These are phyloP conservation scores for Guaruba guarouba DNA, from an alignment of 2,113 vertebrate species.

Conservation along the genomic window DNA sequence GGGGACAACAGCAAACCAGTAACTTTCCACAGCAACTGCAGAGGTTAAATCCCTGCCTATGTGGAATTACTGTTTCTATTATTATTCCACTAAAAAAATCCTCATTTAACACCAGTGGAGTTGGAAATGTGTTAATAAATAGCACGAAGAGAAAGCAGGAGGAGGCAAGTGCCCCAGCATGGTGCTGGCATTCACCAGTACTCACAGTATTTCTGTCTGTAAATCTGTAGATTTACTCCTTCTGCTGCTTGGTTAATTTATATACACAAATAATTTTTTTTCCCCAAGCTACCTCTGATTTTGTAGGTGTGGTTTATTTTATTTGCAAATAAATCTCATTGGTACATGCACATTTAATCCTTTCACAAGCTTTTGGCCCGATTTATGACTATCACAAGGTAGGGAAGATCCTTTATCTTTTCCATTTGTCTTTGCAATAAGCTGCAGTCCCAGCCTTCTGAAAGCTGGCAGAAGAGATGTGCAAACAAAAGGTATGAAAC, in stretches of 20 bases:
- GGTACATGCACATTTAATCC: neutral
- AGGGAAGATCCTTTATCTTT: conserved; percentile 16
- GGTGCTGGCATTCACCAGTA: neutral
- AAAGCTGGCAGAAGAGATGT: neutral
- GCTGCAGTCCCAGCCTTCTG: neutral
- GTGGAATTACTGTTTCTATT: accelerated
- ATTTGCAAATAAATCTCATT: neutral
- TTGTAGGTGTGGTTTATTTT: neutral
- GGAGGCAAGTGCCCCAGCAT: neutral
- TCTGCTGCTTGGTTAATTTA: neutral
- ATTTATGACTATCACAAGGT: neutral
- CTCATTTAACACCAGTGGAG: neutral
- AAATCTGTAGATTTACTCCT: neutral
- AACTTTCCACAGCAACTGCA: neutral
- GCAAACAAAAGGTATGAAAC: neutral
- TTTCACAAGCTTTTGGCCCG: neutral
- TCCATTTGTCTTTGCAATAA: neutral
- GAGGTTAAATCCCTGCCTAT: neutral
- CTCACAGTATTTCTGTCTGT: neutral
- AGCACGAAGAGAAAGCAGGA: neutral
- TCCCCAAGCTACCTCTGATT: neutral
- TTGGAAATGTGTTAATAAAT: neutral
- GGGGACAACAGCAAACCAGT: neutral
- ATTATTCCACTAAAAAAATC: neutral
- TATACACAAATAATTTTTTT: neutral